A percentile compares a stretch with the other conserved stretches of the same genome.
Conservation (phyloP, 2,888 invertebrate species). For the Sesamia inferens region DNA sequence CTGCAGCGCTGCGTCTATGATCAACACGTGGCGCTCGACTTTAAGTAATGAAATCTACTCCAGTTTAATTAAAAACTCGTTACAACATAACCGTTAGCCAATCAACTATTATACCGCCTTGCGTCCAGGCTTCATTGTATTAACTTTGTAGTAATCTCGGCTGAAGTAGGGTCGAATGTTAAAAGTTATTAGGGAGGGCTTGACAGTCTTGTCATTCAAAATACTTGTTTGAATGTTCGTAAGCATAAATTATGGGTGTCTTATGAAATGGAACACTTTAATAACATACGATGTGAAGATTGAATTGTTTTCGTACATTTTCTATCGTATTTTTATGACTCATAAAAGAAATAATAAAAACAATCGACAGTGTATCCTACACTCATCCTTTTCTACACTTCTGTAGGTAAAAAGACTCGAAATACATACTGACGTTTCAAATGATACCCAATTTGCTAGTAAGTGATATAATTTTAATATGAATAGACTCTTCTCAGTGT, state of each 20-base stretch:
- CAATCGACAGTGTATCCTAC: background rate
- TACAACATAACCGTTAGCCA: slow-evolving; percentile 74
- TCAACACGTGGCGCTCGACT: slow-evolving; percentile 83
- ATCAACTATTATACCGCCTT: slow-evolving; percentile 74
- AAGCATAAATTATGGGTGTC: slow-evolving; percentile 39
- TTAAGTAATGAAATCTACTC: slow-evolving; percentile 85
- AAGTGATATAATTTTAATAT: background rate
- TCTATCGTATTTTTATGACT: background rate
- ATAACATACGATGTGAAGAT: background rate
- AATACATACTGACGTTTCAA: background rate
- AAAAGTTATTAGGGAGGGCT: slow-evolving; percentile 77
- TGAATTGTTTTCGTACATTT: background rate
- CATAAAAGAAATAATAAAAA: slow-evolving; percentile 4
- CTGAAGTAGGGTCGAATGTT: slow-evolving; percentile 73
- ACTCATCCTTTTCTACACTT: background rate
- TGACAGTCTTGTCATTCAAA: slow-evolving; percentile 63
- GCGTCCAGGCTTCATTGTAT: slow-evolving; percentile 44
- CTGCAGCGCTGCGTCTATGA: slow-evolving; percentile 69
- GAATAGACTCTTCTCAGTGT: too few relatives aligned
- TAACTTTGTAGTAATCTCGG: slow-evolving; percentile 75
- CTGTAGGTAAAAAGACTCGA: background rate
- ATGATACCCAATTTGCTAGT: background rate
- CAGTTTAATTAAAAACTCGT: slow-evolving; percentile 82
- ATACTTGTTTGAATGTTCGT: slow-evolving; percentile 69
- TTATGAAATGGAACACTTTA: slow-evolving; percentile 1